These are phyloP conservation scores for Cerceris rybyensis DNA, from an alignment of 2,888 invertebrate species.

Conservation along the genomic window DNA sequence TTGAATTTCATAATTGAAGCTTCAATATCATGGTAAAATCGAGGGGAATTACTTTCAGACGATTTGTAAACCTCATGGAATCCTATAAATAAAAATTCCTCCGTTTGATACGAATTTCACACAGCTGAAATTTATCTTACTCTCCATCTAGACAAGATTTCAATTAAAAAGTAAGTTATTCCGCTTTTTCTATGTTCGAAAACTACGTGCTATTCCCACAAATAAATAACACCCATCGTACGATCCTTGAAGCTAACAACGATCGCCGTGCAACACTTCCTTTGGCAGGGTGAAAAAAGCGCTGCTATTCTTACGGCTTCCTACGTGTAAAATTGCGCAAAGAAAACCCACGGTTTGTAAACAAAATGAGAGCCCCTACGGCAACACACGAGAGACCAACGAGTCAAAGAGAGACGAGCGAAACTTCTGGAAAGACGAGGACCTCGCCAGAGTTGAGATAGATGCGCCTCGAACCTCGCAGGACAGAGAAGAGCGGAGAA, in stretches of 20 bases:
- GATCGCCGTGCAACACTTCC: neutral
- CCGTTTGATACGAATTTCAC: no score
- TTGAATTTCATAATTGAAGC: no score
- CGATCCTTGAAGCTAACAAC: neutral
- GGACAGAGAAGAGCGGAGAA: slow-evolving; percentile 25
- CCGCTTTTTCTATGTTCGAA: no score
- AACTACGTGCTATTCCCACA: no score
- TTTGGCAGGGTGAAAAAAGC: neutral
- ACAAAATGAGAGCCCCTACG: slow-evolving; percentile 68
- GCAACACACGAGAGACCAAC: slow-evolving; percentile 29
- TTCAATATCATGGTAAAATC: no score
- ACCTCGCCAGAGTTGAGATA: slow-evolving; percentile 23
- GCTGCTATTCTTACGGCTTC: neutral
- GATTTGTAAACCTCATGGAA: no score
- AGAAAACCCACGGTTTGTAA: slow-evolving; percentile 51
- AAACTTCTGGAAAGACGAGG: slow-evolving; percentile 20
- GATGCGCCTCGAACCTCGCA: slow-evolving; percentile 20
- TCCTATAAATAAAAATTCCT: no score
- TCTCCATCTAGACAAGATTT: no score
- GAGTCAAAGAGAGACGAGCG: slow-evolving; percentile 21
- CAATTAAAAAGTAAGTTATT: no score
- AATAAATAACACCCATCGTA: no score
- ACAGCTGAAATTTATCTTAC: no score
- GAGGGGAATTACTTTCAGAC: no score
- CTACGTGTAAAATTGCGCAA: slow-evolving; percentile 5